Conservation (phyloP, 92 coral and sea anemone genomes). For the Micromussa lordhowensis region DNA sequence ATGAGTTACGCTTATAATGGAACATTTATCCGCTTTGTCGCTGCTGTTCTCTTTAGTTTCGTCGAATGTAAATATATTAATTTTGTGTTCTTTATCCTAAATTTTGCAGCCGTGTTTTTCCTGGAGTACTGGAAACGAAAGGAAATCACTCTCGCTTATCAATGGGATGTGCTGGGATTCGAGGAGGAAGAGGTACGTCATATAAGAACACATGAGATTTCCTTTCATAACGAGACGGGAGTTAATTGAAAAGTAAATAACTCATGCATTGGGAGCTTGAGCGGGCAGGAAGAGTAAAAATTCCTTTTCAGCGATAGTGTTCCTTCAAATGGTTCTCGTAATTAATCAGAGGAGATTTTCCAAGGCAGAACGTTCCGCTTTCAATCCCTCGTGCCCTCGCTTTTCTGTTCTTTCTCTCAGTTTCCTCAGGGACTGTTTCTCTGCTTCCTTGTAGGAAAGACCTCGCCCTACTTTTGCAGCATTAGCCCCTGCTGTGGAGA, state of each 20-base stretch:
- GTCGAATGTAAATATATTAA: neutral
- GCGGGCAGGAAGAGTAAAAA: too few relatives aligned
- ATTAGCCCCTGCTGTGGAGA: constrained; percentile 93
- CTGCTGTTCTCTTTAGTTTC: neutral
- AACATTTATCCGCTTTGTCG: too few relatives aligned
- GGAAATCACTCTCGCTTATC: constrained; percentile 80
- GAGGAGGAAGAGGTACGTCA: constrained; percentile 83
- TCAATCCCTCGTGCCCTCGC: too few relatives aligned
- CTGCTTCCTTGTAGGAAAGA: constrained; percentile 76
- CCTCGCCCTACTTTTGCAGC: constrained; percentile 99
- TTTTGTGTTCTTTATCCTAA: neutral
- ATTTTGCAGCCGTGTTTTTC: constrained; percentile 80
- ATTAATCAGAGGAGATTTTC: too few relatives aligned
- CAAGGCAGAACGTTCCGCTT: too few relatives aligned
- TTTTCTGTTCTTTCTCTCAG: neutral
- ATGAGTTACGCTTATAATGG: neutral
- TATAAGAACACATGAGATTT: neutral
- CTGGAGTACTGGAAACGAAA: constrained; percentile 95
- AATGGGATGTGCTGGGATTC: constrained; percentile 87
- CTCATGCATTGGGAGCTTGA: too few relatives aligned
- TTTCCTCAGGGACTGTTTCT: neutral
- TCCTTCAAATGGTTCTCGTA: too few relatives aligned
- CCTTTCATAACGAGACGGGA: neutral
- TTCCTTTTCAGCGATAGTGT: too few relatives aligned
- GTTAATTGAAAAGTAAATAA: neutral